These are phyloP conservation scores for Cyanistes caeruleus DNA, from an alignment of 2,113 vertebrate genomes.

Conservation along the genomic window DNA sequence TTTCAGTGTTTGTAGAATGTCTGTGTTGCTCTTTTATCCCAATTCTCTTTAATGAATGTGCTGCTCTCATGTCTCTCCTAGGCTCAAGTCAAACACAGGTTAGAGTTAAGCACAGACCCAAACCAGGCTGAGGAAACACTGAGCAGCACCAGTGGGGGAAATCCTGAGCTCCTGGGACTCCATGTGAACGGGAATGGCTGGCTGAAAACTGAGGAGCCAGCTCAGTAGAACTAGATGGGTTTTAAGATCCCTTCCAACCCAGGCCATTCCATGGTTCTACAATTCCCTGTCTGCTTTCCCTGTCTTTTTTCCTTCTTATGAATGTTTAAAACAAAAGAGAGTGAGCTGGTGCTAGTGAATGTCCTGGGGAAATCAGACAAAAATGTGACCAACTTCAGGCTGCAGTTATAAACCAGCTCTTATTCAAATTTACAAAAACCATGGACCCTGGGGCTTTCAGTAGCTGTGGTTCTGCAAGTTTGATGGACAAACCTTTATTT, in stretches of 20 bases:
- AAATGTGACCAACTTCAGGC: not conserved
- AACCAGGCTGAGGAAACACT: not conserved
- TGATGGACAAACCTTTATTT: constrained; percentile 31
- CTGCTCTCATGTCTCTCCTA: not conserved
- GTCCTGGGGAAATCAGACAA: not conserved
- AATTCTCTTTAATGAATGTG: not conserved
- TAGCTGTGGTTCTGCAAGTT: not conserved
- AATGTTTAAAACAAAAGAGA: not conserved
- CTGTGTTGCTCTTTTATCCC: not conserved
- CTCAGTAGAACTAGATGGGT: not conserved
- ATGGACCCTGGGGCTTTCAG: not conserved
- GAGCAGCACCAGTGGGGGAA: not conserved
- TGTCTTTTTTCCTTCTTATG: not conserved
- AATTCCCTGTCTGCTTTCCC: not conserved
- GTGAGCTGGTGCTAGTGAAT: not conserved
- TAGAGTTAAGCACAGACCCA: not conserved
- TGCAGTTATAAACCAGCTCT: not conserved
- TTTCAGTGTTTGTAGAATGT: not conserved
- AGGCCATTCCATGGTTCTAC: not conserved
- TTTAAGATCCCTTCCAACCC: not conserved
- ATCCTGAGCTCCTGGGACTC: not conserved
- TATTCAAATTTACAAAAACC: not conserved
- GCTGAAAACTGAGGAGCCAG: not conserved
- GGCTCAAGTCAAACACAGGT: not conserved
- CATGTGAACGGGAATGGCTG: rapidly evolving